Evolutionary conservation across 1,140 invertebrate species (phyloP).

Genomic region (Gryllus bimaculatus): DNA sequence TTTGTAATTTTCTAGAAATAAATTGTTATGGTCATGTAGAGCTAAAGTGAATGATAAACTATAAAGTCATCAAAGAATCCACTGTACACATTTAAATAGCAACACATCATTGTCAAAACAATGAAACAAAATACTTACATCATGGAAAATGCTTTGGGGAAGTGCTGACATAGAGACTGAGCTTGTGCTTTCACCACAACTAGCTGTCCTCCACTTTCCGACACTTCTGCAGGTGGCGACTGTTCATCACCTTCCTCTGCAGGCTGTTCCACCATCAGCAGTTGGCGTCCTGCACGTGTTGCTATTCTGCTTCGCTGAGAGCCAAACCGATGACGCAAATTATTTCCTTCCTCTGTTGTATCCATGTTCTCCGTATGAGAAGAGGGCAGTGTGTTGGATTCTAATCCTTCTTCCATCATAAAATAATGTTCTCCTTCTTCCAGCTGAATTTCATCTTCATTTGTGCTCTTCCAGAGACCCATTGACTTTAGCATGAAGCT

Average conservation of each 20-base stretch:
- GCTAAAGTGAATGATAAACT: too few species aligned
- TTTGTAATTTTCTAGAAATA: too few species aligned
- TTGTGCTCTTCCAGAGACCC: slow-evolving; percentile 82
- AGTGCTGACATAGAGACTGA: neutral
- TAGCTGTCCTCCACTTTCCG: neutral
- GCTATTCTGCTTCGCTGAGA: neutral
- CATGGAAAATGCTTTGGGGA: neutral
- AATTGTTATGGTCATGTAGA: too few species aligned
- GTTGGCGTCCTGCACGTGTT: neutral
- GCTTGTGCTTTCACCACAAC: neutral
- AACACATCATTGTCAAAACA: too few species aligned
- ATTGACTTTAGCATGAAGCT: slow-evolving; percentile 83
- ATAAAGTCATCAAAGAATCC: too few species aligned
- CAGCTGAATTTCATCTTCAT: slow-evolving; percentile 20
- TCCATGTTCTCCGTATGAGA: neutral
- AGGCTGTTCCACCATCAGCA: neutral
- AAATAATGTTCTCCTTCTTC: slow-evolving; percentile 15
- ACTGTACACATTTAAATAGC: too few species aligned
- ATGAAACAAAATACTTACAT: neutral
- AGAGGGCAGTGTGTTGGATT: neutral
- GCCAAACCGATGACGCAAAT: neutral
- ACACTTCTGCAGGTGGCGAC: neutral
- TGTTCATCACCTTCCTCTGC: neutral
- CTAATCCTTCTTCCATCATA: slow-evolving; percentile 1
- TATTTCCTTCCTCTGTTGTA: neutral